phyloP scores from a whole-genome alignment of 2,797 vertebrate genomes.

The Silurus aristotelis region DNA sequence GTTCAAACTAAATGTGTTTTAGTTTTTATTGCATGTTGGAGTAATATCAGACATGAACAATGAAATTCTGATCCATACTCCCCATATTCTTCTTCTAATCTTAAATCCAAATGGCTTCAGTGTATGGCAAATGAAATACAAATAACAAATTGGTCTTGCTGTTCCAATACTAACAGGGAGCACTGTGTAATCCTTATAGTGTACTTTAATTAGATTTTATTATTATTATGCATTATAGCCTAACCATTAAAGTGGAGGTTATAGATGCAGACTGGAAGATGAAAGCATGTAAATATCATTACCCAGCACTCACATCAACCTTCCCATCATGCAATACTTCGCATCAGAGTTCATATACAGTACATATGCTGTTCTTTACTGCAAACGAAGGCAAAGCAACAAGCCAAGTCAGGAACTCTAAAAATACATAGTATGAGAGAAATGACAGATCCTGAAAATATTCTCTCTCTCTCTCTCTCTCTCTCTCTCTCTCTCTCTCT shows the following conservation, averaged over 20 bases:
- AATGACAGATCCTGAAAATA: constrained; percentile 46
- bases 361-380: constrained; percentile 21
- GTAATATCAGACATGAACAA: constrained; percentile 2
- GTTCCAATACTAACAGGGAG: not conserved
- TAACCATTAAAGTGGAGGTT: not conserved
- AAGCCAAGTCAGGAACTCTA: constrained; percentile 44
- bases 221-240: not conserved
- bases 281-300: constrained; percentile 12
- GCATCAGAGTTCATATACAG: constrained; percentile 13
- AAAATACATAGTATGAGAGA: constrained; percentile 44
- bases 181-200: not conserved
- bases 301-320: constrained; percentile 23
- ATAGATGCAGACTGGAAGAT: not conserved
- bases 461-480: constrained; percentile 19
- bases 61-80: not conserved
- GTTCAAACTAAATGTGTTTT: not conserved
- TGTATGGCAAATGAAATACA: not conserved
- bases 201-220: not conserved
- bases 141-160: not conserved
- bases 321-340: constrained; percentile 31
- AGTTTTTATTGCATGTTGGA: not conserved
- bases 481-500: constrained; percentile 20
- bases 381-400: constrained; percentile 35
- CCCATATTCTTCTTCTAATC: not conserved
- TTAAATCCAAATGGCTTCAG: not conserved